Conservation (phyloP, 2,888 invertebrate species). For the Hyppa rectilinea region DNA sequence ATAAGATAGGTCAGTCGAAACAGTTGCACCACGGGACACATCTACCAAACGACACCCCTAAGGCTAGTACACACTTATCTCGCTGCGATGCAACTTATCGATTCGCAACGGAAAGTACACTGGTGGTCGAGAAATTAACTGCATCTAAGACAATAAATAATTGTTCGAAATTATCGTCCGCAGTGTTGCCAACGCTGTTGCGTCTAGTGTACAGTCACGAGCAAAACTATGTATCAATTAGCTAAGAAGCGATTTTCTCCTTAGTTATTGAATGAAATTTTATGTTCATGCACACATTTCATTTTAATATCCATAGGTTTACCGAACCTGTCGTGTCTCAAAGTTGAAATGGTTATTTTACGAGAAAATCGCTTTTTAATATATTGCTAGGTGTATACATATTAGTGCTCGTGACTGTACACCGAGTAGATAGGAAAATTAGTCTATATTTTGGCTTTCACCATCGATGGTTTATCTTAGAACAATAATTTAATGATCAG, state of each 20-base stretch:
- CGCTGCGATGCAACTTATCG: constrained; percentile 65
- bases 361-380: no score
- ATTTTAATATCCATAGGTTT: no score
- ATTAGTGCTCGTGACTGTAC: no score
- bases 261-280: no score
- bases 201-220: no score
- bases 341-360: no score
- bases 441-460: constrained; percentile 51
- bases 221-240: no score
- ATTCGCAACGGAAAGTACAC: constrained; percentile 68
- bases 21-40: neutral
- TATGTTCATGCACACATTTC: no score
- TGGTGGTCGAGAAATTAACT: constrained; percentile 71
- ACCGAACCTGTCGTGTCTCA: no score
- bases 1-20: neutral
- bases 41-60: constrained; percentile 48
- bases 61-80: constrained; percentile 56
- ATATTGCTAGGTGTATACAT: no score
- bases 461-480: constrained; percentile 46
- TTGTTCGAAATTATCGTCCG: constrained; percentile 75
- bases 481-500: constrained; percentile 53
- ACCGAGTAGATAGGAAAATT: constrained; percentile 45
- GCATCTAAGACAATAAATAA: constrained; percentile 76
- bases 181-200: constrained; percentile 23
- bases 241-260: no score